Conservation (phyloP, 2,797 vertebrate genomes). For the Dryobates pubescens region DNA sequence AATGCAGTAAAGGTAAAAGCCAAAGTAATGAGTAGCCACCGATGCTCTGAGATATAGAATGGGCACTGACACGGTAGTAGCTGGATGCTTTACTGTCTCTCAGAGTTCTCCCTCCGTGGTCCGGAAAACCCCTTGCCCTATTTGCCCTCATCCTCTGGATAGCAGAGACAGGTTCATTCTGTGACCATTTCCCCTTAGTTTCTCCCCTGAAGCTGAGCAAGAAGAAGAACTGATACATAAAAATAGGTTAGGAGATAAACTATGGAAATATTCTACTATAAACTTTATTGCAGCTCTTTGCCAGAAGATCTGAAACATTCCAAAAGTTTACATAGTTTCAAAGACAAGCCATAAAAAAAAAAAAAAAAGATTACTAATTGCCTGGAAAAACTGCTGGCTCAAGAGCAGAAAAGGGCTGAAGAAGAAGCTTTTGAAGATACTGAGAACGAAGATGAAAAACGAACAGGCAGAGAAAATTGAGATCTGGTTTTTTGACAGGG, state of each 20-base stretch:
- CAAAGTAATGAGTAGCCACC: not conserved
- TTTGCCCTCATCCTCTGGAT: not conserved
- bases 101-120: fast-evolving
- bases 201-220: not conserved
- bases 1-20: not conserved
- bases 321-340: not conserved
- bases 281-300: not conserved
- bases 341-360: not conserved
- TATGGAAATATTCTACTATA: not conserved
- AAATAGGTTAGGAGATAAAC: not conserved
- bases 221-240: not conserved
- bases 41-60: not conserved
- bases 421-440: not conserved
- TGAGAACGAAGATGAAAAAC: not conserved
- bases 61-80: not conserved
- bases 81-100: fast-evolving
- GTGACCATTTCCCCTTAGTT: not conserved
- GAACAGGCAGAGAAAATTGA: not conserved
- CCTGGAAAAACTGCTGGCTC: not conserved
- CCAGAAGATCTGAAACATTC: not conserved
- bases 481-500: not conserved
- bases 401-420: not conserved
- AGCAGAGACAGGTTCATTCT: not conserved
- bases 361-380: not conserved
- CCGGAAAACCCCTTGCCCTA: not conserved